Conservation (phyloP, 2,113 vertebrate species). For the Trichechus manatus region DNA sequence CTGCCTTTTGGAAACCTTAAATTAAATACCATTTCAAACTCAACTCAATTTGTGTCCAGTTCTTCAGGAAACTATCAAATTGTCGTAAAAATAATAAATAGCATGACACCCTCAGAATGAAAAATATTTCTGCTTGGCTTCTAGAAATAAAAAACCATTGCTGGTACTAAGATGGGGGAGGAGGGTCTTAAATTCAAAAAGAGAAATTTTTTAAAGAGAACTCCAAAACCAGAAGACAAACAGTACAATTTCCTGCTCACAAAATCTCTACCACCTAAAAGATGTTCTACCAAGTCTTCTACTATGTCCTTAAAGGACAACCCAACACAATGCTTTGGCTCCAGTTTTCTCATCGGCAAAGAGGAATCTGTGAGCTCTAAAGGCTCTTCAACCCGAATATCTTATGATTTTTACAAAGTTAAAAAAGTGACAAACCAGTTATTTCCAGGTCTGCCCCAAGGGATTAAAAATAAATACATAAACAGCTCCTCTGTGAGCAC, state of each 20-base stretch:
- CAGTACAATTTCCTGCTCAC: background rate
- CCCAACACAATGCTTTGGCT: background rate
- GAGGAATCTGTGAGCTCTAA: background rate
- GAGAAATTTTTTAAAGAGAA: conserved; percentile 51
- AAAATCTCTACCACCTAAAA: background rate
- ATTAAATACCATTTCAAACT: conserved; percentile 83
- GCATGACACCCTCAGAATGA: conserved; percentile 77
- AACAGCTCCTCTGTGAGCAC: background rate
- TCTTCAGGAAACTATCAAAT: conserved; percentile 86
- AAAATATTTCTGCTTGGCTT: conserved; percentile 82
- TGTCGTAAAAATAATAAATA: conserved; percentile 87
- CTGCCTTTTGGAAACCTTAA: conserved; percentile 82
- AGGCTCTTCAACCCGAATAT: conserved; percentile 18
- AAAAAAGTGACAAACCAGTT: conserved; percentile 22
- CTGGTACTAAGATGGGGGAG: conserved; percentile 52
- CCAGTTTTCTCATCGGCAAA: conserved; percentile 40
- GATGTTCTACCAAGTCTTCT: background rate
- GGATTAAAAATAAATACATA: conserved; percentile 1
- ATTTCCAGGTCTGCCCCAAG: conserved; percentile 38
- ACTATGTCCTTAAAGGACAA: background rate
- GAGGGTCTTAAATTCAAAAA: conserved; percentile 46
- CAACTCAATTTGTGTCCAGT: conserved; percentile 84
- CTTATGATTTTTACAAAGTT: background rate
- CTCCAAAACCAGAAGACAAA: conserved; percentile 43
- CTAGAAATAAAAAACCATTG: conserved; percentile 77